phyloP scores from a whole-genome alignment of 2,113 vertebrate genomes.

The Gobio gobio region DNA sequence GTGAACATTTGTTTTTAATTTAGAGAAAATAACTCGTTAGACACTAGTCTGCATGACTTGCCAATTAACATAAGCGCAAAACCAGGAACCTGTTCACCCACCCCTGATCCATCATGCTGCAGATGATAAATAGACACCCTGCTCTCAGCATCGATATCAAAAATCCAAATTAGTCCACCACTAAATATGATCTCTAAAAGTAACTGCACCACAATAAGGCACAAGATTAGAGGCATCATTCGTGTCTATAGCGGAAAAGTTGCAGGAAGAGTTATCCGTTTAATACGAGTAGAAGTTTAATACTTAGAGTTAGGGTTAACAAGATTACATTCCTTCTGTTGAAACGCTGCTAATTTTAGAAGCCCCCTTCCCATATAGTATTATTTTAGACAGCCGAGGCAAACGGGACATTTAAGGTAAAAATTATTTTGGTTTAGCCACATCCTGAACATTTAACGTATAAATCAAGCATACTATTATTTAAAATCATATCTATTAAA shows the following conservation, averaged over 20 bases:
- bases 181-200: not conserved
- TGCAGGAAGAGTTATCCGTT: not conserved
- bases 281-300: not conserved
- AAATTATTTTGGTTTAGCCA: not conserved
- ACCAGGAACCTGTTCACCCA: too few species aligned
- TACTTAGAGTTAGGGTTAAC: conserved; percentile 3
- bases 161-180: not conserved
- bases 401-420: not conserved
- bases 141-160: not conserved
- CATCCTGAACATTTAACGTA: conserved; percentile 12
- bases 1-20: too few species aligned
- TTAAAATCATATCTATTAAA: not conserved
- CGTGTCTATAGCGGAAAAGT: not conserved
- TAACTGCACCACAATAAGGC: not conserved
- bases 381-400: not conserved
- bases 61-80: too few species aligned
- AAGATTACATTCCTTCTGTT: conserved; percentile 32
- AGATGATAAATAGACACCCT: not conserved
- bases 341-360: conserved; percentile 40
- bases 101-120: too few species aligned
- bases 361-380: conserved; percentile 1
- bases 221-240: not conserved
- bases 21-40: too few species aligned
- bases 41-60: too few species aligned
- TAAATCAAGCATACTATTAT: not conserved